Evolutionary conservation across 2,113 vertebrate genomes (phyloP), one percentile per base, ranked within the genome.

Genomic region (Lasiurus borealis): DNA sequence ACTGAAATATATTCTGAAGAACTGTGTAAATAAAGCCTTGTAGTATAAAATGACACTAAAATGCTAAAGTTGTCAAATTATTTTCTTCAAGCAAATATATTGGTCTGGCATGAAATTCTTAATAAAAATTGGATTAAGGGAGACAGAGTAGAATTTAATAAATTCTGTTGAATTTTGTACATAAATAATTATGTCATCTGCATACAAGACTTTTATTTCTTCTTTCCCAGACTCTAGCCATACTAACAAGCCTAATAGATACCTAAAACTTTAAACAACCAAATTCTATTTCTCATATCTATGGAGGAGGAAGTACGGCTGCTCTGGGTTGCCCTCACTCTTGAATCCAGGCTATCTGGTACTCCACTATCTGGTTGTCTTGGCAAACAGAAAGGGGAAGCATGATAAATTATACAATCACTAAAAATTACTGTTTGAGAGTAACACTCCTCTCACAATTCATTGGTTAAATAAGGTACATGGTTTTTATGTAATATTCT

Each of bases 11-110:
- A 73, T 91, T 96, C 76, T 87, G 34, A 92, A 90, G 36, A 93
- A 36, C 44, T 93, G 21, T 97, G 92, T 96, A 96, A 97, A 97
- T 97, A 97, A 97, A 95, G 11, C 77, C 90, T 93, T 82, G 50
- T 64, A 88, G 54, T 69, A 93, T 90, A 93, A 93, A 87, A 62
- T 89, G 34, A 88, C 84, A 95, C 64, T 89, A 86, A 86, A 59
- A 48, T 81, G 62, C 85, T 54, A 69, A 86, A 95, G 19, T 57
- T 84, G 25, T 94, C 59, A 36, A 52, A 19, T 95, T 81, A 31
- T 93, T 95, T 95, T 94, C 57, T 95, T 76, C 31, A 87, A 68
- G 18, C 29, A 72, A 90, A 85, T 73, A 5, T 62, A 75, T 68
- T 96, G n/a, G 4, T 62, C 44, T 29, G 57, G 8, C 27, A 87